Evolutionary conservation across 2,113 vertebrate species (phyloP), one percentile per base, ranked within the genome.

Genomic region (Helogale parvula): DNA sequence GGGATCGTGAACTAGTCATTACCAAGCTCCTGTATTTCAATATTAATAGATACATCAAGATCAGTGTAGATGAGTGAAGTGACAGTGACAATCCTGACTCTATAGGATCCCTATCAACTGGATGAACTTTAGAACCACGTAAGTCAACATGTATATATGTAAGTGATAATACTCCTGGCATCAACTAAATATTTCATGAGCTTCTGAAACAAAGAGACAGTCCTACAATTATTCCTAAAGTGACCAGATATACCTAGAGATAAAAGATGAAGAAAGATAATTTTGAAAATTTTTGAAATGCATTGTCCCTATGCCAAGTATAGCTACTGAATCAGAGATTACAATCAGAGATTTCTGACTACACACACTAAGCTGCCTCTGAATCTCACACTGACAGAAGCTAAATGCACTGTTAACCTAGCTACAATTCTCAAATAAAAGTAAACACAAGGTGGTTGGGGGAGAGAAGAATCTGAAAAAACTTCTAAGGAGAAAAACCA

Each of bases 141-240:
- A 19, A 12, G 14, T 23, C 52, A 47, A 21, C 33, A 27, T 5
- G 19, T 35, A 12, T 12, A 1, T 29, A 19, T 2, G 33, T 74
- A 52, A 2, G 21, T 69, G 17, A 33, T 14, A 86, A 90, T 63
- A 92, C 23, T 47, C 35, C 27, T 66, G 25, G 35, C 33, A 93
- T 82, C 38, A 57, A 54, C 31, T 77, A 63, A 88, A 23, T 57
- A 65, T 90, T 52, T 93, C 84, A 82, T 35, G 57, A 92, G 65
- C 29, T 84, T 87, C n/a, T 65, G 2, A 81, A 96, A 77, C 41
- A 92, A 21, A 79, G 31, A 50, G 47, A 52, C 14, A 86, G n/a
- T 97, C n/a, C 25, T 86, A 77, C 88, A 96, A 86, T 89, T 50
- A 86, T 71, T 63, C 7, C 74, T 38, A 96, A 94, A 74, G 52